Conservation (phyloP, 2,113 vertebrate species). For the Zootoca vivipara region DNA sequence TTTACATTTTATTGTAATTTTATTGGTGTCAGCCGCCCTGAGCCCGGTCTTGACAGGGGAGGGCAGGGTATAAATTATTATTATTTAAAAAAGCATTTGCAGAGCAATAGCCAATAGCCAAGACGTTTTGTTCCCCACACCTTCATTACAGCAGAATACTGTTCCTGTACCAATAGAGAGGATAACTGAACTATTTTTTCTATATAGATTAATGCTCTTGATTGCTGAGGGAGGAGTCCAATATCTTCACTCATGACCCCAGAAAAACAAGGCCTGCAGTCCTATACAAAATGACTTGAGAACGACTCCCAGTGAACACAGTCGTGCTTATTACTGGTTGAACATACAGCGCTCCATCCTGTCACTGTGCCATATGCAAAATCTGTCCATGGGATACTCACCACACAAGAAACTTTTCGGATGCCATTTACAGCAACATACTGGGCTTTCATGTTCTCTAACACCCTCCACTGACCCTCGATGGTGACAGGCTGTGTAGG, state of each 20-base stretch:
- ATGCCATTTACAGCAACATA: constrained; percentile 95
- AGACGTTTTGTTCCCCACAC: neutral
- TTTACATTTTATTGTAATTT: too few relatives aligned
- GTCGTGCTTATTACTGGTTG: neutral
- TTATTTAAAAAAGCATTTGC: too few relatives aligned
- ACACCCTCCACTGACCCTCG: constrained; percentile 90
- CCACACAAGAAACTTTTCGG: constrained; percentile 96
- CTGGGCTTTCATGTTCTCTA: constrained; percentile 97
- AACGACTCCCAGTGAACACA: neutral
- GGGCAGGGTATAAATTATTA: too few relatives aligned
- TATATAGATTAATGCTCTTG: neutral
- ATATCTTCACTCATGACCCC: neutral
- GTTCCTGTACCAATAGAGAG: neutral
- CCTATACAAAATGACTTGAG: neutral
- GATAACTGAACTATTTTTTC: neutral
- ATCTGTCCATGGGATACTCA: constrained; percentile 67
- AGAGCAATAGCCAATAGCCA: neutral
- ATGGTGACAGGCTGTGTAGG: constrained; percentile 78
- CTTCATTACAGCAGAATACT: neutral
- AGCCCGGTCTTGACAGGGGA: too few relatives aligned
- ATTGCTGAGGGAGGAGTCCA: neutral
- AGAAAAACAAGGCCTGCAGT: neutral
- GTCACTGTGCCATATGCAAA: neutral
- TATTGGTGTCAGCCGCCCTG: too few relatives aligned
- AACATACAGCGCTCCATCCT: neutral